Conservation (phyloP, 2,888 invertebrate genomes). For the Sarcophaga carnaria region DNA sequence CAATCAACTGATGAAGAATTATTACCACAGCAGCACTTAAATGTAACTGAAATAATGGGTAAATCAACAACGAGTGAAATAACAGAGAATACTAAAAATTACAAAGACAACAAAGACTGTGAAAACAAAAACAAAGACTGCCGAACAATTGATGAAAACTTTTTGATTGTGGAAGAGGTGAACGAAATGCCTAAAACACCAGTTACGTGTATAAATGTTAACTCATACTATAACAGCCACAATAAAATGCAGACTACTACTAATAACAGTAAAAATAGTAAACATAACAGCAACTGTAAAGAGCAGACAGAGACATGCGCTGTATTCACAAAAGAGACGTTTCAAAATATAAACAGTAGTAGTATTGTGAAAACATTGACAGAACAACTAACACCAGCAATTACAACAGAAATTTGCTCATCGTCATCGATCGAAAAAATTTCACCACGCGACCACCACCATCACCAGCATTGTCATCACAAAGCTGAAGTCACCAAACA, state of each 20-base stretch:
- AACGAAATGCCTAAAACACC: constrained; percentile 64
- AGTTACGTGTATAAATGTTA: constrained; percentile 63
- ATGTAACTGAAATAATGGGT: constrained; percentile 13
- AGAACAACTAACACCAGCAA: constrained; percentile 31
- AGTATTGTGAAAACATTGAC: constrained; percentile 31
- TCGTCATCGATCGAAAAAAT: constrained; percentile 72
- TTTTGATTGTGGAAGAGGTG: constrained; percentile 48
- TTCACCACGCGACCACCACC: constrained; percentile 73
- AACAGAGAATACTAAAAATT: constrained; percentile 1
- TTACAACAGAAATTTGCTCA: constrained; percentile 30
- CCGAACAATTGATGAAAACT: constrained; percentile 29
- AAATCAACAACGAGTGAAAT: constrained; percentile 40
- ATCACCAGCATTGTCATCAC: constrained; percentile 46
- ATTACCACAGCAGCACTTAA: not conserved
- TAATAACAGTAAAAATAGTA: constrained; percentile 39
- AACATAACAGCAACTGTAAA: constrained; percentile 37
- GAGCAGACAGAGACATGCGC: constrained; percentile 67
- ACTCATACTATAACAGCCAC: constrained; percentile 38
- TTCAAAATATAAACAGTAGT: constrained; percentile 55
- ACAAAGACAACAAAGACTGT: constrained; percentile 17
- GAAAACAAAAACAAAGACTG: not conserved
- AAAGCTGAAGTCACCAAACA: constrained; percentile 49
- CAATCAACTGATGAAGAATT: constrained; percentile 36
- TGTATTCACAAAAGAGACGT: constrained; percentile 33
- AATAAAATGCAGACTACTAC: not conserved